phyloP scores from a whole-genome alignment of 2,797 vertebrate species.

The Numenius phaeopus region DNA sequence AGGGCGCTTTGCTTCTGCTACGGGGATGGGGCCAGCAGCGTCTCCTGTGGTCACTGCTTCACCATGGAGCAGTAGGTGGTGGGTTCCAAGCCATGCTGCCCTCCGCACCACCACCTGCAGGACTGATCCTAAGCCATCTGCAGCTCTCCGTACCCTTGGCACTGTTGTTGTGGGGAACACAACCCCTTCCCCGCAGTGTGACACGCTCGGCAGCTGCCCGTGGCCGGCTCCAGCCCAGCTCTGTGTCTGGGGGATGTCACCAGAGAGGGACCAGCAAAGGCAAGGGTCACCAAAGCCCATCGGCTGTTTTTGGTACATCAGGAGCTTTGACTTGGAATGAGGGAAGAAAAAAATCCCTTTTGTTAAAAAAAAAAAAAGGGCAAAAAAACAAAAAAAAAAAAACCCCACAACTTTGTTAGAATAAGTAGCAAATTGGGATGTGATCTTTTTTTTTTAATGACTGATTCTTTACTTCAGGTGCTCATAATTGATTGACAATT shows the following conservation, averaged over 20 bases:
- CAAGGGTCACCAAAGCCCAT: no score
- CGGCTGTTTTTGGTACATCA: no score
- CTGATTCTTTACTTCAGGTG: no score
- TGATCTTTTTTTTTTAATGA: no score
- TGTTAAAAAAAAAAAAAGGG: no score
- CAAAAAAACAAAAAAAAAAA: no score
- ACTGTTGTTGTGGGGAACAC: neutral
- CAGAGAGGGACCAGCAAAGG: neutral
- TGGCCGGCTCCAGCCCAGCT: neutral
- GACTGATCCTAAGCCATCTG: neutral
- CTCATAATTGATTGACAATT: neutral
- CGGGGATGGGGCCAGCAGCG: neutral
- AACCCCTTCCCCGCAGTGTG: neutral
- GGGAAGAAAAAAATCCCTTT: no score
- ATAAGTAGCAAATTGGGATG: no score
- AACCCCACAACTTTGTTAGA: no score
- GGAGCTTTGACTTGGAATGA: no score
- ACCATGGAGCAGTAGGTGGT: neutral
- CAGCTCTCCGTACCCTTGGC: fast-evolving
- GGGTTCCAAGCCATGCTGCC: neutral
- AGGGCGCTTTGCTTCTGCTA: neutral
- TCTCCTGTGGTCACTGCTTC: neutral
- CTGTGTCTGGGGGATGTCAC: neutral
- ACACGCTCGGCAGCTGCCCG: neutral
- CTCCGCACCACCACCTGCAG: neutral